Percentiles rank a stretch among this genome's conserved stretches.
Evolutionary conservation across 2,113 vertebrate genomes (phyloP).

Genomic region (Gopherus evgoodei): DNA sequence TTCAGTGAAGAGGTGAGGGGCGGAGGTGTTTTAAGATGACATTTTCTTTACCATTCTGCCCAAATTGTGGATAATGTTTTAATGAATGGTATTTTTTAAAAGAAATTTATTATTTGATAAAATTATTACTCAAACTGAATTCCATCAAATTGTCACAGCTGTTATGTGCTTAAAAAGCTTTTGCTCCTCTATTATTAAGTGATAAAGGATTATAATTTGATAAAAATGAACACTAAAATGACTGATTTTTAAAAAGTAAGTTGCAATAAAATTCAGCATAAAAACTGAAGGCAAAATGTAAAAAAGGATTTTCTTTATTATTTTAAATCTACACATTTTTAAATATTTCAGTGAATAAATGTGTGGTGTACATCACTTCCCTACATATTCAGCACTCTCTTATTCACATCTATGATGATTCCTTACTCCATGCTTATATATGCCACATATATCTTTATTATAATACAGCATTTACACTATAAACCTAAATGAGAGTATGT

Average conservation of each 20-base stretch:
- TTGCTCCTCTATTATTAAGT: conserved; percentile 79
- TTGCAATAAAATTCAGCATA: conserved; percentile 76
- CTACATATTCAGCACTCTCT: neutral
- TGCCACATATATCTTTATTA: neutral
- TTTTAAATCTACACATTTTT: conserved; percentile 68
- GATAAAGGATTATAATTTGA: conserved; percentile 82
- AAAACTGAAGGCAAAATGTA: conserved; percentile 75
- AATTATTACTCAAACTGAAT: conserved; percentile 80
- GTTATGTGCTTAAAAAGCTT: conserved; percentile 78
- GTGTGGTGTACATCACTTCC: conserved; percentile 23
- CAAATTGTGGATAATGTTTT: conserved; percentile 75
- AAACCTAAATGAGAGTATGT: neutral
- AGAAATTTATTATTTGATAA: conserved; percentile 82
- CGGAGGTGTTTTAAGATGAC: conserved; percentile 72
- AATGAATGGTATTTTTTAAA: conserved; percentile 76
- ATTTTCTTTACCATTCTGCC: conserved; percentile 75
- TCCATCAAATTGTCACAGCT: conserved; percentile 79
- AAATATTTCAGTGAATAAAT: conserved; percentile 62
- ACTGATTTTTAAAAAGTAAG: conserved; percentile 67
- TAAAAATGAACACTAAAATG: conserved; percentile 78
- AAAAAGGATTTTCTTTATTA: conserved; percentile 65
- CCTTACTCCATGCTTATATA: neutral
- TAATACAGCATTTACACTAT: neutral
- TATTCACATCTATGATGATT: neutral
- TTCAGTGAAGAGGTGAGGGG: conserved; percentile 39